Percentiles rank a stretch among this genome's conserved stretches.
phyloP scores from a whole-genome alignment of 2,888 invertebrate genomes.

The Chrysomela aeneicollis region DNA sequence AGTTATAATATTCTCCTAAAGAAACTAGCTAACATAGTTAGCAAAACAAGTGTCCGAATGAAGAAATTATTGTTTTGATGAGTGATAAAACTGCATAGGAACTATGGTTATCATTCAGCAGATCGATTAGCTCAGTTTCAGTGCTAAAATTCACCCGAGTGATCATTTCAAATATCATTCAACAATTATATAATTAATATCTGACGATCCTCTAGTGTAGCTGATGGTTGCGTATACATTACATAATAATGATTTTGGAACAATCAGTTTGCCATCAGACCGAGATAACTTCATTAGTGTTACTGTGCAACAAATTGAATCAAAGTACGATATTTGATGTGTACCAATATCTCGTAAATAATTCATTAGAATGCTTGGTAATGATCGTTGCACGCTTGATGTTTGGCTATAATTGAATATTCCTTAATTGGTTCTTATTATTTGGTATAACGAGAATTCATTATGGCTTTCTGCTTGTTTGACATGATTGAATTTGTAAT shows the following conservation, averaged over 20 bases:
- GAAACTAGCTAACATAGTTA: too few species aligned
- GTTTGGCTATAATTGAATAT: background rate
- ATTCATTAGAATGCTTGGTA: background rate
- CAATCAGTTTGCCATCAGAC: background rate
- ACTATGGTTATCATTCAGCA: too few species aligned
- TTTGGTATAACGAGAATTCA: background rate
- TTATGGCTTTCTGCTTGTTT: background rate
- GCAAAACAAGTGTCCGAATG: too few species aligned
- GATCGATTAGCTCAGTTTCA: too few species aligned
- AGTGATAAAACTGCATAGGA: too few species aligned
- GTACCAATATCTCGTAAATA: background rate
- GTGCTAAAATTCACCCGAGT: too few species aligned
- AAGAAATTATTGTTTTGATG: too few species aligned
- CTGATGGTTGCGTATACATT: background rate
- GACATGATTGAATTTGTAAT: too few species aligned
- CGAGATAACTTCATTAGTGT: background rate
- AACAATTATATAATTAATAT: too few species aligned
- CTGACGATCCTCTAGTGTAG: too few species aligned
- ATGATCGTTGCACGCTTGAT: background rate
- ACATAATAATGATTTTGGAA: background rate
- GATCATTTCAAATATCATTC: too few species aligned
- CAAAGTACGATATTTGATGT: background rate
- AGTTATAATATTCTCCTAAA: too few species aligned
- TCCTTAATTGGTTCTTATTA: background rate
- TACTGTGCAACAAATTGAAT: background rate